These are phyloP conservation scores for Crioceris asparagi DNA, from an alignment of 2,888 invertebrate genomes.

Conservation along the genomic window DNA sequence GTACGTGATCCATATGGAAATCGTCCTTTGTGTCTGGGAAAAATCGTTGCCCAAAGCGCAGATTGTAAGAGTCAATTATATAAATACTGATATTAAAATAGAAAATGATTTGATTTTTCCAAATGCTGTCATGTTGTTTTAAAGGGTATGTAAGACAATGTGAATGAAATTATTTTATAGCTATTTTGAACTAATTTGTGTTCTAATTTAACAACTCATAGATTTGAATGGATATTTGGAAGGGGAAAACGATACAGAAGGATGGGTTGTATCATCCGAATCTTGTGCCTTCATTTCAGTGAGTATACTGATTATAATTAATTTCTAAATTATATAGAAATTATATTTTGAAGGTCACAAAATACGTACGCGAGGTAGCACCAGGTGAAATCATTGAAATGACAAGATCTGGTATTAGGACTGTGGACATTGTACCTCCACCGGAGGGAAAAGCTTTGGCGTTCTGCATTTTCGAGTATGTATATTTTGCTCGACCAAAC, in stretches of 20 bases:
- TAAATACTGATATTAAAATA: not conserved
- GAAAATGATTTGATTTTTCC: not conserved
- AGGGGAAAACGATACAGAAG: conserved; percentile 49
- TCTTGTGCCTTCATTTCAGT: conserved; percentile 86
- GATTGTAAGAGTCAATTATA: conserved; percentile 14
- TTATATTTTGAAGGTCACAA: conserved; percentile 56
- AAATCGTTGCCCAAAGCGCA: conserved; percentile 47
- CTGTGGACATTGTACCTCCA: conserved; percentile 74
- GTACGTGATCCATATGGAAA: conserved; percentile 97
- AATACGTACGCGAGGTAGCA: conserved; percentile 82
- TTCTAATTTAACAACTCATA: conserved; percentile 6
- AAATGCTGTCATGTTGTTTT: too few species aligned
- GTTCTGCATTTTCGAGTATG: conserved; percentile 98
- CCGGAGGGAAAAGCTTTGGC: conserved; percentile 71
- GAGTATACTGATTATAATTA: conserved; percentile 6
- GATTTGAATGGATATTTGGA: conserved; percentile 37
- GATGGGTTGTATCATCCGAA: conserved; percentile 95
- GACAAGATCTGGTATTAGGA: conserved; percentile 70
- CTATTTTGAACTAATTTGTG: conserved; percentile 1
- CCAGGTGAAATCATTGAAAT: conserved; percentile 93
- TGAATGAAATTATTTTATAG: not conserved
- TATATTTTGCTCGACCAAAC: conserved; percentile 95
- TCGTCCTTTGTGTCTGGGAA: conserved; percentile 89
- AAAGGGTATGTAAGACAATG: too few species aligned
- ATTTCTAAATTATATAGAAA: too few species aligned